phyloP scores from a whole-genome alignment of 2,888 invertebrate genomes.

The Papilio gigon region DNA sequence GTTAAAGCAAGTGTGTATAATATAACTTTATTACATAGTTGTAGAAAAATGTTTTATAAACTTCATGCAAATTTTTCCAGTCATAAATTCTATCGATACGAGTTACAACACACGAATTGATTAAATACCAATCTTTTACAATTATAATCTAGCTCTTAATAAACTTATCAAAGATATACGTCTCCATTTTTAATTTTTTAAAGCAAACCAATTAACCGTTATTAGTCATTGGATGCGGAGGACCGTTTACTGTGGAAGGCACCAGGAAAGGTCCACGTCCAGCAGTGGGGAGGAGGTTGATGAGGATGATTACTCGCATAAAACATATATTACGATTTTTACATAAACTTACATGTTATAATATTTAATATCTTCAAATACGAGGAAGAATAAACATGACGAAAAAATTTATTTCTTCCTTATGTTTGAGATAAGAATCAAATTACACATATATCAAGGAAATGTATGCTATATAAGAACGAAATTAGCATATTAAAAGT shows the following conservation, averaged over 20 bases:
- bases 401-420: neutral
- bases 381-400: neutral
- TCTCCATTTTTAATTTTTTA: no score
- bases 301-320: no score
- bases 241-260: no score
- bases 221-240: no score
- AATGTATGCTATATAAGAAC: neutral
- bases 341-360: no score
- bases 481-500: neutral
- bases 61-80: constrained; percentile 1
- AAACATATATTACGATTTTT: no score
- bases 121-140: neutral
- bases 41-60: neutral
- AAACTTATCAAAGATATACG: no score
- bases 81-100: constrained; percentile 1
- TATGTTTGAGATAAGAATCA: neutral
- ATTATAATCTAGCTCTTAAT: neutral
- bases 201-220: no score
- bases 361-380: no score
- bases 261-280: no score
- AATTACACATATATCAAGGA: neutral
- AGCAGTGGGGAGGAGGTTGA: no score
- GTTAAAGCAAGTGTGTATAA: no score
- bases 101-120: neutral
- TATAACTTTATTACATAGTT: neutral